Percentiles rank a stretch among this genome's conserved stretches.
These are phyloP conservation scores for Tromatobia lineatoria DNA, from an alignment of 2,888 invertebrate species.

Conservation along the genomic window DNA sequence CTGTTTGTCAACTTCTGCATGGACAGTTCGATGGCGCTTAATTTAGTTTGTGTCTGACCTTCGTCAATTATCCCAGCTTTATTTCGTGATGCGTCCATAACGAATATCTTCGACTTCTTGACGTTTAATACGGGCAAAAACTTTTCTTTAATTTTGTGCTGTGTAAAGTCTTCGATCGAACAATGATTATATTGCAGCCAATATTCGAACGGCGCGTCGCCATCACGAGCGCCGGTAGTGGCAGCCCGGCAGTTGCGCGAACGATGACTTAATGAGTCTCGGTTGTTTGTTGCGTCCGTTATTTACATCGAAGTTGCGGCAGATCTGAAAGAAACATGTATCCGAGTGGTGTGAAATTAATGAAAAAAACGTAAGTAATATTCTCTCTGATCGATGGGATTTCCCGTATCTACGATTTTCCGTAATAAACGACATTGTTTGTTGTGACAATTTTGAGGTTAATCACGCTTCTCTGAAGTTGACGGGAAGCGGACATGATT, in stretches of 20 bases:
- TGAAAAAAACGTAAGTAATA: conserved; percentile 76
- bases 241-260: not conserved
- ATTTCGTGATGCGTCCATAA: not conserved
- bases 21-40: conserved; percentile 32
- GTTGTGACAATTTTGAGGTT: conserved; percentile 47
- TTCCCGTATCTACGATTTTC: not conserved
- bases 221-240: not conserved
- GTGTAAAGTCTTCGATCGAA: not conserved
- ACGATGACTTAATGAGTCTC: conserved; percentile 3
- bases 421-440: not conserved
- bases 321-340: conserved; percentile 68
- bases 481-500: not conserved
- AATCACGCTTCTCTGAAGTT: not conserved
- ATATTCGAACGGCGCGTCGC: not conserved
- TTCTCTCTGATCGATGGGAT: not conserved
- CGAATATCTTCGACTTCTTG: not conserved
- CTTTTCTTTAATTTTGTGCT: not conserved
- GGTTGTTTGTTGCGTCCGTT: conserved; percentile 37
- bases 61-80: not conserved
- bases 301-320: conserved; percentile 7
- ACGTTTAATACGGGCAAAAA: not conserved
- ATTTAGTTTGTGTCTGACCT: conserved; percentile 16
- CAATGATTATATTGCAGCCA: not conserved
- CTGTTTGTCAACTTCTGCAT: conserved; percentile 48
- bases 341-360: conserved; percentile 71